Evolutionary conservation across 2,113 vertebrate genomes (phyloP).

Genomic region (Myxocyprinus asiaticus): DNA sequence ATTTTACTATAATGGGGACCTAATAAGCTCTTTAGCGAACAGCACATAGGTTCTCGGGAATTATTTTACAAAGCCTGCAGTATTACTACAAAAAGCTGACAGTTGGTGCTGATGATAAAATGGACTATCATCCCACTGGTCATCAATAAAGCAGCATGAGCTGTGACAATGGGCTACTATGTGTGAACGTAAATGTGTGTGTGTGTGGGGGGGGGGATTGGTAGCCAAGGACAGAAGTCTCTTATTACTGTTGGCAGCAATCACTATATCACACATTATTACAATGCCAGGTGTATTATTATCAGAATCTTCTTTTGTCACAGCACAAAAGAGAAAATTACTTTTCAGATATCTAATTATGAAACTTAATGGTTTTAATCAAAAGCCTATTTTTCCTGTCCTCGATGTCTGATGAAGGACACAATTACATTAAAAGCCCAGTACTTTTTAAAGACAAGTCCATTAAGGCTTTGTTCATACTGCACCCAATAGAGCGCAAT

Average conservation of each 20-base stretch:
- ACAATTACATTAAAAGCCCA: too few species aligned
- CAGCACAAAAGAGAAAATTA: too few species aligned
- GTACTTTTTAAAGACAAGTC: too few species aligned
- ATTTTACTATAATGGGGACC: too few species aligned
- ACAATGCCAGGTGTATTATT: neutral
- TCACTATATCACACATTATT: neutral
- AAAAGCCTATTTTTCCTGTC: too few species aligned
- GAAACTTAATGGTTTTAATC: too few species aligned
- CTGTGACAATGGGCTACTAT: slow-evolving; percentile 8
- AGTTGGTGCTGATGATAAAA: slow-evolving; percentile 22
- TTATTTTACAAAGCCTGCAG: neutral
- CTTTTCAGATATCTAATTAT: too few species aligned
- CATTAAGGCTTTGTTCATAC: too few species aligned
- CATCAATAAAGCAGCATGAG: slow-evolving; percentile 17
- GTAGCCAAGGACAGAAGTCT: slow-evolving; percentile 39
- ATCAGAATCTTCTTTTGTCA: neutral
- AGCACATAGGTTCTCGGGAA: neutral
- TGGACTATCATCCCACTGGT: neutral
- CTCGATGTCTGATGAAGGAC: too few species aligned
- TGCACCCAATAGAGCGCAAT: too few species aligned
- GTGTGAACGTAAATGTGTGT: neutral
- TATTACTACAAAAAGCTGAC: neutral
- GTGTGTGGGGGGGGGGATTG: slow-evolving; percentile 4
- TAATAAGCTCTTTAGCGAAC: too few species aligned
- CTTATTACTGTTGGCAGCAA: slow-evolving; percentile 26